Conservation (phyloP, 2,113 vertebrate genomes). For the Rhynchopsitta pachyrhyncha region DNA sequence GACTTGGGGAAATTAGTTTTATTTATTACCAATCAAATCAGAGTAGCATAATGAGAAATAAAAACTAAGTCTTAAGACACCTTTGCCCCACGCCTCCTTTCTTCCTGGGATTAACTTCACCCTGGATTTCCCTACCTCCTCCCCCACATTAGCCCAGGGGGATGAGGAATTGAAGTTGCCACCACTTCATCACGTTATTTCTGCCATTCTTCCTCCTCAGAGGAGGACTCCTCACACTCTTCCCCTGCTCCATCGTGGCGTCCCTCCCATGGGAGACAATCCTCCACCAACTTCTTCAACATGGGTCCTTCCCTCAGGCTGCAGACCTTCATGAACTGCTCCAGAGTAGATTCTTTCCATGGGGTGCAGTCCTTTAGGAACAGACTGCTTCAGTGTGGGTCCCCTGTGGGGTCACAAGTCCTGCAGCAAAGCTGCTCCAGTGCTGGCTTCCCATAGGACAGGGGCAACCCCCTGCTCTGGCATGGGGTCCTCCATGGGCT, state of each 20-base stretch:
- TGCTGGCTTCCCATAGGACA: neutral
- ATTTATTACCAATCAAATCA: neutral
- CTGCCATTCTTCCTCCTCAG: neutral
- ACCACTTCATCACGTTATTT: neutral
- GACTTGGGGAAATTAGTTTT: neutral
- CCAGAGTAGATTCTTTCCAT: neutral
- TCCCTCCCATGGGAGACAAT: neutral
- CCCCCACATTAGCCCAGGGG: neutral
- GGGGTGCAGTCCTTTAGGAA: neutral
- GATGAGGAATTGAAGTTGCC: neutral
- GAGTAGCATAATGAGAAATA: neutral
- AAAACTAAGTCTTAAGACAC: neutral
- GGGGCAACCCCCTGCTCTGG: neutral
- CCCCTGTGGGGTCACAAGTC: neutral
- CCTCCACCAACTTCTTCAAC: neutral
- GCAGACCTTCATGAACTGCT: neutral
- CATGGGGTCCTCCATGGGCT: neutral
- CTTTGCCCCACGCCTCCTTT: neutral
- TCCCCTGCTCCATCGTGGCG: neutral
- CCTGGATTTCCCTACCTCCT: neutral
- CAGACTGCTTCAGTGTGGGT: neutral
- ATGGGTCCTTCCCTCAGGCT: neutral
- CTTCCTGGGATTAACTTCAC: neutral
- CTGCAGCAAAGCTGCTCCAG: neutral
- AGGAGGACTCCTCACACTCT: neutral